Base-by-base conservation (phyloP, 1,140 invertebrate genomes). In the Theocolax elegans region DNA sequence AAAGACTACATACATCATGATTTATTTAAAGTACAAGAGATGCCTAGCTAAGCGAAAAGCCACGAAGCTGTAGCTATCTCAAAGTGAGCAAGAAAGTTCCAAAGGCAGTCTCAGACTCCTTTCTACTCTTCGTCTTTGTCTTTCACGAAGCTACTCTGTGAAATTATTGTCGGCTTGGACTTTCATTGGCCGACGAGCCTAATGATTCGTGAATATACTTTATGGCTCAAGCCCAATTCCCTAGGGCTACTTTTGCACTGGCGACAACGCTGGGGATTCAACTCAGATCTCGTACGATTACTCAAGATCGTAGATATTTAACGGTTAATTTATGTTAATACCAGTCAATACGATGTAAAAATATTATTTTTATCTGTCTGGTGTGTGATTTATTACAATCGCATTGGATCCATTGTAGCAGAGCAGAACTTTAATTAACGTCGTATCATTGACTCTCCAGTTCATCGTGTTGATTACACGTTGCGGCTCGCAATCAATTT, bases 181-280 rank as follows among this genome's bases (percentile, higher is more conserved):
- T 68, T 71, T 73, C 66, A 74, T 77, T 73, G 72, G 76, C 71
- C 73, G 75, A 67, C 75, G 38, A 58, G 75, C 72, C 71, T 81
- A 77, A 78, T 76, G 73, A 77, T 77, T 79, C 71, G 75, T 72
- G 75, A 77, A 75, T 76, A 75, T 77, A 75, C 74, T 79, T 76
- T 76, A 76, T 63, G 75, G 74, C 78, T 73, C 74, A 76, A 79
- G 75, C 72, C 68, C 72, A 75, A 72, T 79, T 75, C 65, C 69
- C 65, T 62, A 19, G 21, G 65, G 74, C 75, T 79, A 79, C 79
- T 78, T 80, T 78, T 68, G 75, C 71, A 73, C 74, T 72, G 69
- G 71, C 75, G 72, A 8, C n/a, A n/a, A n/a, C n/a, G n/a, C n/a
- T n/a, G n/a, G n/a, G n/a, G n/a, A n/a, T n/a, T n/a, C n/a, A n/a